These are phyloP conservation scores for Aulostomus chinensis DNA, from an alignment of 2,797 vertebrate genomes.

Conservation along the genomic window DNA sequence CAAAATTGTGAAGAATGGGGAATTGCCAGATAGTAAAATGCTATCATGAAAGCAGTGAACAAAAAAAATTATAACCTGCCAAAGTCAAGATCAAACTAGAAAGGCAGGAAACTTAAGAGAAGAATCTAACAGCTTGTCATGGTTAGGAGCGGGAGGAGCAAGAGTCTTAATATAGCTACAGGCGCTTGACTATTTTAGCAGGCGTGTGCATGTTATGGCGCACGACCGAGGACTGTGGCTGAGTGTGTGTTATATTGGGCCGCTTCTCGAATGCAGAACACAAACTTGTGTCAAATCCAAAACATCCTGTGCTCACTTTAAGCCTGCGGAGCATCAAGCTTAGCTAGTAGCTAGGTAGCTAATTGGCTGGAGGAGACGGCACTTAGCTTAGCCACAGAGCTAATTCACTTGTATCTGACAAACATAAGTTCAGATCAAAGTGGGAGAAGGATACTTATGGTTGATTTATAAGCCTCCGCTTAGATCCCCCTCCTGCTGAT, in stretches of 20 bases:
- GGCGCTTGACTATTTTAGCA: conserved; percentile 73
- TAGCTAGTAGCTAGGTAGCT: conserved; percentile 48
- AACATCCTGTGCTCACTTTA: conserved; percentile 76
- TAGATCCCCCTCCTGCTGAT: conserved; percentile 10
- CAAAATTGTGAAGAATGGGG: too few relatives aligned
- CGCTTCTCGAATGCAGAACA: conserved; percentile 12
- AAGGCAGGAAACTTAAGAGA: conserved; percentile 25
- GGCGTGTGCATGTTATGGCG: conserved; percentile 40
- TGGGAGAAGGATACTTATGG: conserved; percentile 9
- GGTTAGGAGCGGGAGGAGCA: conserved; percentile 64
- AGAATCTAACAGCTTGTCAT: conserved; percentile 52
- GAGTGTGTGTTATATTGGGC: conserved; percentile 37
- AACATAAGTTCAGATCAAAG: conserved; percentile 18
- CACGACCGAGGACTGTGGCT: conserved; percentile 21
- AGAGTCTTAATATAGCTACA: conserved; percentile 74
- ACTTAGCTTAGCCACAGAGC: conserved; percentile 19
- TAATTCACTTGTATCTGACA: conserved; percentile 18
- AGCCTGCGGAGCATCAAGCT: conserved; percentile 32
- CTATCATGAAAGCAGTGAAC: neutral
- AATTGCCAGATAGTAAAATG: neutral
- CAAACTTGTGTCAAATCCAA: conserved; percentile 73
- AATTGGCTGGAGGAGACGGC: conserved; percentile 23
- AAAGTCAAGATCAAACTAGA: conserved; percentile 6
- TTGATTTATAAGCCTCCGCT: conserved; percentile 32
- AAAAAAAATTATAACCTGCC: too few relatives aligned